phyloP scores from a whole-genome alignment of 53 echinoderm and acorn worm species.

The Mesocentrotus franciscanus region DNA sequence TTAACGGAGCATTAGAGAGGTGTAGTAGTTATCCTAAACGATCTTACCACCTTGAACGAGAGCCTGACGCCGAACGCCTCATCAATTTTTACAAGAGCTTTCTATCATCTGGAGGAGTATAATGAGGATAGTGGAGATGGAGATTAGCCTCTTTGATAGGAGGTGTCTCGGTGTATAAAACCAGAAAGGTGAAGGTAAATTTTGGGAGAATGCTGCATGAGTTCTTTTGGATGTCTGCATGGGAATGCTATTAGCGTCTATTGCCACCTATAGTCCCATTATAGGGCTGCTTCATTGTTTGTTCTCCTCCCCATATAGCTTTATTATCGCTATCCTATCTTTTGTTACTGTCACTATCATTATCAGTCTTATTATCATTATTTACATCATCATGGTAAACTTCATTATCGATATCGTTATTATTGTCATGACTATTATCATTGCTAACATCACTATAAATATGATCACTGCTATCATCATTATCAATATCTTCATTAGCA shows the following conservation, averaged over 20 bases:
- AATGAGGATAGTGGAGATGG: not conserved
- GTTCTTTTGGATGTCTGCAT: too few relatives aligned
- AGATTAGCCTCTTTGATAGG: not conserved
- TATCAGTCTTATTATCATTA: not conserved
- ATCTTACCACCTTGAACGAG: not conserved
- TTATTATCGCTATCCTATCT: too few relatives aligned
- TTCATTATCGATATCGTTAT: too few relatives aligned
- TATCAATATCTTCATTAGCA: too few relatives aligned
- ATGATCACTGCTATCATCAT: too few relatives aligned
- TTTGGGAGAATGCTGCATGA: too few relatives aligned
- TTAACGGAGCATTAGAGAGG: constrained; percentile 20
- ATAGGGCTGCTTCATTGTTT: not conserved
- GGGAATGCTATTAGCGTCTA: too few relatives aligned
- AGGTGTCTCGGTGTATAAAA: not conserved
- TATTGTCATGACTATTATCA: too few relatives aligned
- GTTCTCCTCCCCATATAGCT: not conserved
- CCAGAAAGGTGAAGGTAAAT: too few relatives aligned
- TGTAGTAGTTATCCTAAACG: constrained; percentile 5
- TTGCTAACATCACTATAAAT: too few relatives aligned
- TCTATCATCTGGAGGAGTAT: not conserved
- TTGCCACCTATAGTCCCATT: too few relatives aligned
- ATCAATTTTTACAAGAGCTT: not conserved
- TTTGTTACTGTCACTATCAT: not conserved
- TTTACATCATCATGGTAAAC: too few relatives aligned
- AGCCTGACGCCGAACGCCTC: not conserved